phyloP scores from a whole-genome alignment of 2,888 invertebrate species.

The Hirtodrosophila alboralis region DNA sequence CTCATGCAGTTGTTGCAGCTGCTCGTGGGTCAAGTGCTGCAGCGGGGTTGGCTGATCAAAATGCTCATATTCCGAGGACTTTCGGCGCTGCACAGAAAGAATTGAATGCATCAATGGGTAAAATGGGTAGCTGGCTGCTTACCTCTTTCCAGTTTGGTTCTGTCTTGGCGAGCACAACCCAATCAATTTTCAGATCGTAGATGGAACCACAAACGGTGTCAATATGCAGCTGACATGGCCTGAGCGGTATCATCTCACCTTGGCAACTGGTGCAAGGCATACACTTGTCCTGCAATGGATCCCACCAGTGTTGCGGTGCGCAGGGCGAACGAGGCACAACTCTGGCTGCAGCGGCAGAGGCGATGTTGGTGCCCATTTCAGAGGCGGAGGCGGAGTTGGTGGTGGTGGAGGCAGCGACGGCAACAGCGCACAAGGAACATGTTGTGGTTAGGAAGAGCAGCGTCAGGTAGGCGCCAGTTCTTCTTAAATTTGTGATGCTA shows the following conservation, averaged over 20 bases:
- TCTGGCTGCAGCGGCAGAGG: constrained; percentile 5
- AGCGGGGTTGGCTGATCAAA: constrained; percentile 53
- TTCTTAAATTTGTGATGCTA: constrained; percentile 28
- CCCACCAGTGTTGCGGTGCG: constrained; percentile 89
- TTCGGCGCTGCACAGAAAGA: constrained; percentile 80
- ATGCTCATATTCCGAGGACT: constrained; percentile 78
- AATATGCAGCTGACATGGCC: constrained; percentile 90
- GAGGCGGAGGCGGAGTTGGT: constrained; percentile 58
- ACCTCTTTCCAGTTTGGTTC: constrained; percentile 84
- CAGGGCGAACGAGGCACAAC: constrained; percentile 77
- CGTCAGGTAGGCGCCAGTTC: constrained; percentile 63
- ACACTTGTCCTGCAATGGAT: constrained; percentile 87
- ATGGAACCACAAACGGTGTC: constrained; percentile 91
- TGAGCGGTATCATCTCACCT: constrained; percentile 87
- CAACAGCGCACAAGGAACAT: constrained; percentile 80
- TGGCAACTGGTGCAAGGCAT: constrained; percentile 89
- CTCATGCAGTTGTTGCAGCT: constrained; percentile 80
- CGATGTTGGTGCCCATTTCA: not conserved
- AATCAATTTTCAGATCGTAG: constrained; percentile 87
- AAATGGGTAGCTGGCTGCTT: constrained; percentile 17
- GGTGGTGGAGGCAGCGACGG: constrained; percentile 60
- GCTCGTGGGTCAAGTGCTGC: constrained; percentile 79
- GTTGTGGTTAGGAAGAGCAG: constrained; percentile 78
- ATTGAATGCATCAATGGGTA: not conserved
- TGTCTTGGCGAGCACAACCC: constrained; percentile 85